Conservation (phyloP, 2,113 vertebrate species). For the Bothrops jararaca region DNA sequence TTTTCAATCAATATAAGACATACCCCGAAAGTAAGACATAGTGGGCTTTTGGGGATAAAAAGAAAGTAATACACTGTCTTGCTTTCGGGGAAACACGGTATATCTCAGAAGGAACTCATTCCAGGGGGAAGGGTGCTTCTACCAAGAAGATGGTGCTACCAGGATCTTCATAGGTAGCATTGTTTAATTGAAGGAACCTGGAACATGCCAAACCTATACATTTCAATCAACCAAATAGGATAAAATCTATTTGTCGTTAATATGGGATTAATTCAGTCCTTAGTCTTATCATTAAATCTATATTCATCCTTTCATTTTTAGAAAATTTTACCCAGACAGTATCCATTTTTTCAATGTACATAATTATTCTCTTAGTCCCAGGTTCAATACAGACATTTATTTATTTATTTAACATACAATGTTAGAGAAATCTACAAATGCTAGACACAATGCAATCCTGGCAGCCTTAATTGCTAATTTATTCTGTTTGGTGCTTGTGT, state of each 20-base stretch:
- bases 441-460: neutral
- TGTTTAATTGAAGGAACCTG: neutral
- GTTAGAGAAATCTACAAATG: neutral
- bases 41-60: too few relatives aligned
- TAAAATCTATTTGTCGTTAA: neutral
- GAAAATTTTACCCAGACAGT: neutral
- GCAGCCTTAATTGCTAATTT: neutral
- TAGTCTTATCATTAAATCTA: neutral
- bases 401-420: neutral
- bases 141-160: neutral
- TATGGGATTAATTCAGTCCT: neutral
- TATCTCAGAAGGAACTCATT: neutral
- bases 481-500: neutral
- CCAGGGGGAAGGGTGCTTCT: neutral
- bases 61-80: too few relatives aligned
- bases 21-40: too few relatives aligned
- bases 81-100: too few relatives aligned
- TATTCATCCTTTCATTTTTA: neutral
- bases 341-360: neutral
- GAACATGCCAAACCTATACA: neutral
- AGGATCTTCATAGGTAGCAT: neutral
- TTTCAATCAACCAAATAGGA: neutral
- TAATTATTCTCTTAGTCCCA: neutral
- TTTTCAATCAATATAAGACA: too few relatives aligned
- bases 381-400: neutral